These are phyloP conservation scores for Hemistola chrysoprasaria DNA, from an alignment of 2,888 invertebrate genomes.

Conservation along the genomic window DNA sequence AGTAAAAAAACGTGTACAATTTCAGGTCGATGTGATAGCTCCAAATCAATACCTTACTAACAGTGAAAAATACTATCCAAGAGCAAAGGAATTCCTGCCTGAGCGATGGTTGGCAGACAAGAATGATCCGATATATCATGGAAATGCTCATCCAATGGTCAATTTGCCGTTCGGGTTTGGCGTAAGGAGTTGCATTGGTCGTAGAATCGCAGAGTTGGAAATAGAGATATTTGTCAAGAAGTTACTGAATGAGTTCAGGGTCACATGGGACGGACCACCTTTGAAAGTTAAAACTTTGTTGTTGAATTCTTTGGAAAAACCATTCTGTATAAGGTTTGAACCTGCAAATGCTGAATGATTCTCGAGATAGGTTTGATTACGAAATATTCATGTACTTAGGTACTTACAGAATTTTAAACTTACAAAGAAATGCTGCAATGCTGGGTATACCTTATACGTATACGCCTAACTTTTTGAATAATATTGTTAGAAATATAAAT, in stretches of 20 bases:
- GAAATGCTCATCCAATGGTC: constrained; percentile 82
- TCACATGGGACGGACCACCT: constrained; percentile 67
- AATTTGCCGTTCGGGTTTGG: constrained; percentile 87
- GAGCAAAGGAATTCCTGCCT: constrained; percentile 82
- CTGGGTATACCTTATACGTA: too few species aligned
- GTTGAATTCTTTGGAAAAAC: constrained; percentile 53
- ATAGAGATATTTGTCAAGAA: constrained; percentile 78
- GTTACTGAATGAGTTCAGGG: constrained; percentile 48
- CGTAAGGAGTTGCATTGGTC: constrained; percentile 85
- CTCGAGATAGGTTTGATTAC: too few species aligned
- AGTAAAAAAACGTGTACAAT: too few species aligned
- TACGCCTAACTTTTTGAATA: too few species aligned
- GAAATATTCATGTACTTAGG: too few species aligned
- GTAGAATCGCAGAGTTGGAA: constrained; percentile 87
- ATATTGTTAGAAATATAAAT: too few species aligned
- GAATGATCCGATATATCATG: constrained; percentile 61
- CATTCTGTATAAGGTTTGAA: constrained; percentile 57
- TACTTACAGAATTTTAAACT: too few species aligned
- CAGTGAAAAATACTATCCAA: constrained; percentile 78
- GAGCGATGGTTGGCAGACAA: constrained; percentile 86
- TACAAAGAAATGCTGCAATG: too few species aligned
- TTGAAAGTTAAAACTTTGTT: constrained; percentile 50
- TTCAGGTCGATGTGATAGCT: constrained; percentile 87
- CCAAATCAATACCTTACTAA: constrained; percentile 86
- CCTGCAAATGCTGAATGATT: constrained; percentile 9